Conservation (phyloP, 2,113 vertebrate genomes). For the Myiozetetes cayanensis region DNA sequence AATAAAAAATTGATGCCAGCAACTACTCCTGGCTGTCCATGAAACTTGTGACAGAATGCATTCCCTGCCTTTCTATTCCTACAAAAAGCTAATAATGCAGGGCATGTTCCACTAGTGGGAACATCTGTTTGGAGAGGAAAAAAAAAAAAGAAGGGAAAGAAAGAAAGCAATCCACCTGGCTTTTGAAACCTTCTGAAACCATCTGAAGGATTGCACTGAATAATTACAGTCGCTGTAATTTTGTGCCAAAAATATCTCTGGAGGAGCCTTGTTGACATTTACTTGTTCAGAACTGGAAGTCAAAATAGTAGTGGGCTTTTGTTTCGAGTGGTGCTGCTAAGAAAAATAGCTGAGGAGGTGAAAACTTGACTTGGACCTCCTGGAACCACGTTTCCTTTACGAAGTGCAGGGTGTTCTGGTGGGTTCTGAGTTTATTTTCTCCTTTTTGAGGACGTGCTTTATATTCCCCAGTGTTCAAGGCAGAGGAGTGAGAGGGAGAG, state of each 20-base stretch:
- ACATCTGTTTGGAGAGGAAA: background rate
- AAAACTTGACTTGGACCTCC: constrained; percentile 37
- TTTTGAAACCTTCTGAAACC: background rate
- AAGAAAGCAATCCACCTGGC: constrained; percentile 1
- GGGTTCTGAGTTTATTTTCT: background rate
- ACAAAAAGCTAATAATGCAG: background rate
- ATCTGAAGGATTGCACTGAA: background rate
- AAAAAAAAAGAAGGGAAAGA: background rate
- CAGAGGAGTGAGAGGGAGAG: background rate
- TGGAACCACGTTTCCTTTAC: background rate
- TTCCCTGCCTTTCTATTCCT: background rate
- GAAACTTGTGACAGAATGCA: background rate
- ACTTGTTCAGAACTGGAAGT: constrained; percentile 7
- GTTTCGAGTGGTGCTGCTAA: constrained; percentile 43
- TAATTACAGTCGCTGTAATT: constrained; percentile 1
- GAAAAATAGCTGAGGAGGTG: constrained; percentile 40
- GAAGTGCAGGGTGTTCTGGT: background rate
- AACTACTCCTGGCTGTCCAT: background rate
- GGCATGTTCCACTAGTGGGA: background rate
- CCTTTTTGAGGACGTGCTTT: background rate
- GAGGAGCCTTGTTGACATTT: constrained; percentile 48
- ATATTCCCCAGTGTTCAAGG: background rate
- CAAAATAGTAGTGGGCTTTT: constrained; percentile 11
- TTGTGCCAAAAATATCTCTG: background rate
- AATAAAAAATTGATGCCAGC: background rate